phyloP scores from a whole-genome alignment of 2,797 vertebrate species.

The Sardinella longiceps region DNA sequence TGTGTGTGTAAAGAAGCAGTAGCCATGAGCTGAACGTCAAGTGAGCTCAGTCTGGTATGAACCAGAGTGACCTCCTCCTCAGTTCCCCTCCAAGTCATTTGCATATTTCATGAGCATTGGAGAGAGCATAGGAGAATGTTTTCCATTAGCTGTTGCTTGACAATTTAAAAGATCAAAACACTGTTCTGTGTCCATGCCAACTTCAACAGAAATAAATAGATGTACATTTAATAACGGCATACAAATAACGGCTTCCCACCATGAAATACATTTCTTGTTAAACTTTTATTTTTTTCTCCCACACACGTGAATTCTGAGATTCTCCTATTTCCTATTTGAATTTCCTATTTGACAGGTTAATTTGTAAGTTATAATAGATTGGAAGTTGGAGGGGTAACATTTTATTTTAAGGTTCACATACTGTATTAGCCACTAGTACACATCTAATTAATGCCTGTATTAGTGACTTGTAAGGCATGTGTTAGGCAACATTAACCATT shows the following conservation, averaged over 20 bases:
- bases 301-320: too few species aligned
- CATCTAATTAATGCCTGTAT: too few species aligned
- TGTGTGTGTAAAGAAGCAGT: neutral
- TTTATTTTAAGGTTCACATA: too few species aligned
- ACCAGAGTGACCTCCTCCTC: neutral
- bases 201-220: neutral
- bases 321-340: neutral
- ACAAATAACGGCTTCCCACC: neutral
- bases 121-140: neutral
- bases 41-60: neutral
- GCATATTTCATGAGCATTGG: neutral
- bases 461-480: too few species aligned
- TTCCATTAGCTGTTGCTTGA: neutral
- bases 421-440: too few species aligned
- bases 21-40: neutral
- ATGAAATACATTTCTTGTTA: neutral
- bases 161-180: neutral
- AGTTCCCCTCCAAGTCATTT: neutral
- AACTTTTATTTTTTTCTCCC: too few species aligned
- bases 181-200: neutral
- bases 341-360: neutral
- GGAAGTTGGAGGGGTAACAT: too few species aligned
- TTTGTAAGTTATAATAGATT: neutral
- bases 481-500: too few species aligned
- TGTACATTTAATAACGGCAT: neutral